phyloP scores from a whole-genome alignment of 2,797 vertebrate genomes.

The Microctenopoma stevenorrisi region DNA sequence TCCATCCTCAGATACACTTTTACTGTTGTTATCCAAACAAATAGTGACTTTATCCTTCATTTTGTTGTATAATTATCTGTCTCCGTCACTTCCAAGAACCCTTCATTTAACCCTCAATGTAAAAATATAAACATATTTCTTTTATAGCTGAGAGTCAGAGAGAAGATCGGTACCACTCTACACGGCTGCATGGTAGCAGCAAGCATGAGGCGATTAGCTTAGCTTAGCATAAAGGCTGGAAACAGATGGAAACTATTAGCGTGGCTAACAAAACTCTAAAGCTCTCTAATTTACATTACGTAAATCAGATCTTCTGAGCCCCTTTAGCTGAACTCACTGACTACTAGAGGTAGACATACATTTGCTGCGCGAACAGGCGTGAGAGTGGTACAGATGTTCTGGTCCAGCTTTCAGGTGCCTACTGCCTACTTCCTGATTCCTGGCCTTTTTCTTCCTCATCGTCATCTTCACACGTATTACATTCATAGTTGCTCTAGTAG shows the following conservation, averaged over 20 bases:
- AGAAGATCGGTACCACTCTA: not conserved
- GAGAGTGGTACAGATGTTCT: not conserved
- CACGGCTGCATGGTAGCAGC: not conserved
- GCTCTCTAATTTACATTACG: not conserved
- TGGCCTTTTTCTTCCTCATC: no score
- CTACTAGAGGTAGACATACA: not conserved
- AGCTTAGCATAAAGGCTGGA: slow-evolving; percentile 3
- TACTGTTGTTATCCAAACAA: not conserved
- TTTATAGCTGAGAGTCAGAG: not conserved
- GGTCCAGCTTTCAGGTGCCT: not conserved
- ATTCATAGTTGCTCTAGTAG: not conserved
- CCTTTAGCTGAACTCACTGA: slow-evolving; percentile 7
- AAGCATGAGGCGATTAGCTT: not conserved
- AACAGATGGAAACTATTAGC: not conserved
- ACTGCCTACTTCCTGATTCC: no score
- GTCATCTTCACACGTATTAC: no score
- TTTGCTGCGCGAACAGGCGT: not conserved
- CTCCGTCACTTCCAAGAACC: slow-evolving; percentile 1
- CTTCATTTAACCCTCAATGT: not conserved
- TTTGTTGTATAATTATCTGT: slow-evolving; percentile 1
- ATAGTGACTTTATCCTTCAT: not conserved
- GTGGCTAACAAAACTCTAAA: not conserved
- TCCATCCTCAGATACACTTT: slow-evolving; percentile 8
- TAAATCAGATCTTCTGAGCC: no score
- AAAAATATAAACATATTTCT: not conserved